Conservation (phyloP, 2,797 vertebrate genomes). For the Paguma larvata region DNA sequence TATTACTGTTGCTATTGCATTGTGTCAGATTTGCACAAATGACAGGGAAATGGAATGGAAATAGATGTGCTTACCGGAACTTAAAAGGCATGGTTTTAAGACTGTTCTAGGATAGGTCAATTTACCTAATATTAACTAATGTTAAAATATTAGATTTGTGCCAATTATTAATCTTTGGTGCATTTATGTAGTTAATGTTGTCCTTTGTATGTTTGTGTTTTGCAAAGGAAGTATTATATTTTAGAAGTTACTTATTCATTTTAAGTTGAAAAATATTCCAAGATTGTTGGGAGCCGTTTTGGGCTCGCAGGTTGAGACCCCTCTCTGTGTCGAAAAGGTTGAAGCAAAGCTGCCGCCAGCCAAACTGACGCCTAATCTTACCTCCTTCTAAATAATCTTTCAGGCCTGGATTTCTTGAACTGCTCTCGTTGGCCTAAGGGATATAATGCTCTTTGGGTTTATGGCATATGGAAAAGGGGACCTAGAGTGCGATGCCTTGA, state of each 20-base stretch:
- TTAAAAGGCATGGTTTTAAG: neutral
- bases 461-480: too few species aligned
- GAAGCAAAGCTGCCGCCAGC: too few species aligned
- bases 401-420: too few species aligned
- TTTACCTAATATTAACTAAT: slow-evolving; percentile 24
- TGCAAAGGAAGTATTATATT: slow-evolving; percentile 58
- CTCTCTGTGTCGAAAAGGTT: too few species aligned
- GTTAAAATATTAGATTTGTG: slow-evolving; percentile 15
- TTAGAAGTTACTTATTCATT: neutral
- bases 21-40: neutral
- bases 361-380: too few species aligned
- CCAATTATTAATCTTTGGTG: neutral
- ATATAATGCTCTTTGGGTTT: too few species aligned
- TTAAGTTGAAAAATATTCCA: slow-evolving; percentile 44
- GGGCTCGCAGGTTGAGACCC: too few species aligned
- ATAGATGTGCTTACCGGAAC: neutral
- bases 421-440: too few species aligned
- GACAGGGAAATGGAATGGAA: neutral
- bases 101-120: neutral
- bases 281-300: neutral
- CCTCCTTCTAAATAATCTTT: too few species aligned
- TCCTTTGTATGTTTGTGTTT: neutral
- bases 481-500: too few species aligned
- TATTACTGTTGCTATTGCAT: neutral
- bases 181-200: neutral